Evolutionary conservation across 2,888 invertebrate species (phyloP).

Genomic region (Chrysopilus asiliformis): DNA sequence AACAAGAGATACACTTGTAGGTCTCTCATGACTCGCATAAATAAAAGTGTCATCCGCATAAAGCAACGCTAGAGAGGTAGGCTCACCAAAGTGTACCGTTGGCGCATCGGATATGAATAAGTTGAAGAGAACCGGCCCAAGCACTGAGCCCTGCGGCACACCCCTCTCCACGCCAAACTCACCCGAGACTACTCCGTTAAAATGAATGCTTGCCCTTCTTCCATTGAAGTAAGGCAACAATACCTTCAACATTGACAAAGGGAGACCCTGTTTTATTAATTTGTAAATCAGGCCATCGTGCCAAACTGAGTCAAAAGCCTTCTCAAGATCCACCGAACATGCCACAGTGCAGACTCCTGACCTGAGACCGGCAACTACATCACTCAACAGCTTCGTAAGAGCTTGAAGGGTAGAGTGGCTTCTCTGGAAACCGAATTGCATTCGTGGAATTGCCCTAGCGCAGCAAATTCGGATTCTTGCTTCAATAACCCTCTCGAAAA

Average conservation of each 20-base stretch:
- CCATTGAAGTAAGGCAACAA: background rate
- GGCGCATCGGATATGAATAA: conserved; percentile 3
- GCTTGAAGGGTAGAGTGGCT: no score
- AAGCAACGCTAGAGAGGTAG: background rate
- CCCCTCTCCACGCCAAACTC: background rate
- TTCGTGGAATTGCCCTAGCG: no score
- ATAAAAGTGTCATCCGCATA: conserved; percentile 6
- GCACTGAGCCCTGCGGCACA: conserved; percentile 6
- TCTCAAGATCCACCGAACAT: background rate
- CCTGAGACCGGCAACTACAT: no score
- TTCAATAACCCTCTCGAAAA: no score
- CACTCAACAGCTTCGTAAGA: no score
- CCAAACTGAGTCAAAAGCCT: conserved; percentile 2
- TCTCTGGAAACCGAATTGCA: no score
- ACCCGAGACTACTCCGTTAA: background rate
- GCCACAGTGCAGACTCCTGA: no score
- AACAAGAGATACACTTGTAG: background rate
- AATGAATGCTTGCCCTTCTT: background rate
- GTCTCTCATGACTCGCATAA: background rate
- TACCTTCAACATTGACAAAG: background rate
- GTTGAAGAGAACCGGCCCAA: conserved; percentile 5
- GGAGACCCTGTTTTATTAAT: background rate
- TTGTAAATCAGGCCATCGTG: conserved; percentile 1
- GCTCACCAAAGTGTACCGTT: background rate
- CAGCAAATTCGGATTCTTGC: no score